A percentile compares a stretch with the other conserved stretches of the same genome.
These are phyloP conservation scores for Colletes gigas DNA, from an alignment of 1,140 invertebrate genomes.

Conservation along the genomic window DNA sequence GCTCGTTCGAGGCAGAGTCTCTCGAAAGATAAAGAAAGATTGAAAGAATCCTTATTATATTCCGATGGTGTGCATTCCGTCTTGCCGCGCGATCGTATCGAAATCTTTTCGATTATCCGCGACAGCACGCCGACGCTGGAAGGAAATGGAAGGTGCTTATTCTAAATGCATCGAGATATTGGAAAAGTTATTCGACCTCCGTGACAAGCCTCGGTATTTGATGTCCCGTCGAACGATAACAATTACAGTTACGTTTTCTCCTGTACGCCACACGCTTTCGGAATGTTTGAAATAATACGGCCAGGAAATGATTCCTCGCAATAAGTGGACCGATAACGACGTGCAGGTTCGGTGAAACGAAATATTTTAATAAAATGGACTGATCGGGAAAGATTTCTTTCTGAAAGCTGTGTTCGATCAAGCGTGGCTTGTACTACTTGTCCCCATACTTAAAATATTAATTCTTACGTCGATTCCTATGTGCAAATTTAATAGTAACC, in stretches of 20 bases:
- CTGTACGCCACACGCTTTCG: no score
- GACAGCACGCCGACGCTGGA: neutral
- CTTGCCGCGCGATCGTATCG: neutral
- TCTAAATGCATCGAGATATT: neutral
- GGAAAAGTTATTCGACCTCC: neutral
- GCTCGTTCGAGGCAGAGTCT: neutral
- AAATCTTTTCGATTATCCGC: slow-evolving; percentile 3
- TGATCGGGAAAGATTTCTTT: neutral
- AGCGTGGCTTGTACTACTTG: no score
- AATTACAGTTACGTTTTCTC: neutral
- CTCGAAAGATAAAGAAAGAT: neutral
- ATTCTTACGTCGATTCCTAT: no score
- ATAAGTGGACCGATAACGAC: neutral
- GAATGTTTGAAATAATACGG: neutral
- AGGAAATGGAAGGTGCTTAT: neutral
- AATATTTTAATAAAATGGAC: neutral
- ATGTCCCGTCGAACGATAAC: neutral
- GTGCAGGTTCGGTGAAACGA: neutral
- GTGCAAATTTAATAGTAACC: no score
- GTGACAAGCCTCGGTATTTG: slow-evolving; percentile 10
- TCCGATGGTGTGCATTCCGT: neutral
- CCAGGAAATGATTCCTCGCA: neutral
- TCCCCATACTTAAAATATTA: no score
- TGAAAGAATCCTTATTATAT: neutral
- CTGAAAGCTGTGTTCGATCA: neutral